phyloP scores from a whole-genome alignment of 2,888 invertebrate species.

The Napeogenes inachia region DNA sequence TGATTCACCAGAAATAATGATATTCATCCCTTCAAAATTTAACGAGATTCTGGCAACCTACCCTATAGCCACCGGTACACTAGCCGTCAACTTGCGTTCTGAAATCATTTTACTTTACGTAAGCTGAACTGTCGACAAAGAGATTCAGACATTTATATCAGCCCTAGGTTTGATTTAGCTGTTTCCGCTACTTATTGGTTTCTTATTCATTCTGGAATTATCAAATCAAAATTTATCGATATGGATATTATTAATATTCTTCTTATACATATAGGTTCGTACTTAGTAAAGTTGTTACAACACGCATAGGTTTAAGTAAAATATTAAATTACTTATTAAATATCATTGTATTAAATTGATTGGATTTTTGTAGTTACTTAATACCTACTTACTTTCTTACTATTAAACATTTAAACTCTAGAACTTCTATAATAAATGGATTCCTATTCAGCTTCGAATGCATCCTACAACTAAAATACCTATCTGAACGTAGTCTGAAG shows the following conservation, averaged over 20 bases:
- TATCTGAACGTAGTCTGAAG: slow-evolving; percentile 27
- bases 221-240: not conserved
- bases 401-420: not conserved
- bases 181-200: slow-evolving; percentile 11
- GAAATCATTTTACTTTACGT: slow-evolving; percentile 15
- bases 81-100: slow-evolving; percentile 17
- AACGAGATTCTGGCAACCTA: slow-evolving; percentile 14
- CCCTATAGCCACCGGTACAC: slow-evolving; percentile 7
- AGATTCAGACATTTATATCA: slow-evolving; percentile 28
- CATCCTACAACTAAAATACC: slow-evolving; percentile 27
- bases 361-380: not conserved
- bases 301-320: no score
- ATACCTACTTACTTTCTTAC: not conserved
- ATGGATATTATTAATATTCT: no score
- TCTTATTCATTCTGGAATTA: not conserved
- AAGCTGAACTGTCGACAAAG: slow-evolving; percentile 26
- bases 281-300: no score
- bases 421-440: not conserved
- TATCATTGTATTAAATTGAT: no score
- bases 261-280: no score
- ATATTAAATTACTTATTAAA: no score
- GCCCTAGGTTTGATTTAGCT: slow-evolving; percentile 7
- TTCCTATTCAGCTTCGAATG: slow-evolving; percentile 16
- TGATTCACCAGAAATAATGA: not conserved
- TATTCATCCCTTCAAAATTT: slow-evolving; percentile 4